Base-by-base conservation (phyloP, 2,888 invertebrate species). In the Campoplex nolae region DNA sequence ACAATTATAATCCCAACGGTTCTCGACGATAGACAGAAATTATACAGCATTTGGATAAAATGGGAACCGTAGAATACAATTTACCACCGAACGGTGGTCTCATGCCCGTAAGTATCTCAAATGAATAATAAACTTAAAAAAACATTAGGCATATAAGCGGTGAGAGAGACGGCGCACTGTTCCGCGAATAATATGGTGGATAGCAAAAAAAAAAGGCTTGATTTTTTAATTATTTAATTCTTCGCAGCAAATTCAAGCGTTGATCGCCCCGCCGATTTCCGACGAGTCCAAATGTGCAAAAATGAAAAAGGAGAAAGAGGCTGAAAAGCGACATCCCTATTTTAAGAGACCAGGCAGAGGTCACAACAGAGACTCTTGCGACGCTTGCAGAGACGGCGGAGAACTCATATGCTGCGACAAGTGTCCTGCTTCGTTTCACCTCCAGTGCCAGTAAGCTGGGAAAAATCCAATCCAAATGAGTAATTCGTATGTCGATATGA, bases 361-460 rank as follows among this genome's bases (percentile, higher is more conserved):
- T 9, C 98, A 98, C 92, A 99, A 99, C 95, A 98, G 97, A 93
- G 99, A 99, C 93, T 97, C 97, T 89, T 99, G 99, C 93, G 98
- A 99, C 95, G 97, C 98, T 80, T 99, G 99, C 94, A 96, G 97
- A 79, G 99, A 99, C 95, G 98, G 98, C 51, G 99, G 99, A 3
- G 98, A 98, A 94, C 95, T 99, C 56, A 97, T 99, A 84, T 99
- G 99, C 94, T 99, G 99, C 94, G 99, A 99, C 94, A 97, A 97
- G 88, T 99, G 99, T 92, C 98, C 99, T 0, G 98, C 98, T 48
- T 98, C 99, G 88, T 99, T 99, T 95, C 99, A 99, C 95, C 96
- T 99, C 85, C 97, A 97, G 90, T 99, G 99, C 96, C 98, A 99
- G 98, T 99, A 95, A 97, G 96, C 67, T 16, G 0, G 6, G 62